Evolutionary conservation across 1,140 invertebrate genomes (phyloP), one percentile per base, ranked within the genome.

Genomic region (Oedothorax gibbosus): DNA sequence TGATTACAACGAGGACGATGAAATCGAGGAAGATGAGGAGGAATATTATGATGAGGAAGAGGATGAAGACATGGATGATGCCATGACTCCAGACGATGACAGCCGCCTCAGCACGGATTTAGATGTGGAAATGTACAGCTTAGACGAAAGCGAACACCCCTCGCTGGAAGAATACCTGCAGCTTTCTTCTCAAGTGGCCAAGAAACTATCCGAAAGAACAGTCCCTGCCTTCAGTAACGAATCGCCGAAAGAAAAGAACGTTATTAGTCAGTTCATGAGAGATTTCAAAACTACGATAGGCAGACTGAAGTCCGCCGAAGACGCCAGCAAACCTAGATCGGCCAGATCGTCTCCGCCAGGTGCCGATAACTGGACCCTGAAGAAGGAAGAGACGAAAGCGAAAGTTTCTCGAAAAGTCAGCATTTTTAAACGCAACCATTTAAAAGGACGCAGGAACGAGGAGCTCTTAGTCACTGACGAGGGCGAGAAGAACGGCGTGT

Each of bases 161-260:
- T 86, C 85, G 0, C 21, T 86, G 20, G 85, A 86, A 69, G 85
- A 86, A 62, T 86, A 86, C 20, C 56, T 86, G n/a, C 78, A 86
- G n/a, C 18, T 86, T 9, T 86, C 85, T 3, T 50, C 76, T 51
- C 77, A 79, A 53, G 78, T 86, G 6, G 85, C 85, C 10, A 81
- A 82, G 54, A 86, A 86, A 71, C 18, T 86, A 12, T 86, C 85
- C n/a, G 85, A 86, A 77, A 18, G 85, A 21, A 68, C 71, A 53
- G 78, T 86, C 10, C 85, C 85, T 18, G 54, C 50, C 14, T 86
- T 80, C 11, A 86, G 49, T 49, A 73, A 11, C 21, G 76, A 75
- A 21, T 86, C 75, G 10, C 85, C 76, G 50, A 66, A 66, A 54
- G 85, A 80, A 21, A 86, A 86, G 49, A 81, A 81, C 54, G 12